These are phyloP conservation scores for Tetragonula clypearis DNA, from an alignment of 1,140 invertebrate species.

Conservation along the genomic window DNA sequence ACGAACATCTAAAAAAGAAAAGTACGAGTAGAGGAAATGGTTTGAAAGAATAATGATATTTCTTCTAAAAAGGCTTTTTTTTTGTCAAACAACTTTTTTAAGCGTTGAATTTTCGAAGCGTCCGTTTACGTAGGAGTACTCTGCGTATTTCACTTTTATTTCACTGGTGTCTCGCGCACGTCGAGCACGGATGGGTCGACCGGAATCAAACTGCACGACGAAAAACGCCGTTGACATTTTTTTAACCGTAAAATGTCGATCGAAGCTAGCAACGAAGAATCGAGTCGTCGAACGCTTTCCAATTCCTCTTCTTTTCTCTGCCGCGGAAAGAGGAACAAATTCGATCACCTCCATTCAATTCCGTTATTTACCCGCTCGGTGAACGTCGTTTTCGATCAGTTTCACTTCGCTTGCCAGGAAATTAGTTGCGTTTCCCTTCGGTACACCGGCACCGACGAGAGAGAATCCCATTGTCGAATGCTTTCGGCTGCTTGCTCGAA, in stretches of 20 bases:
- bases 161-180: background rate
- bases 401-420: conserved; percentile 45
- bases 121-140: background rate
- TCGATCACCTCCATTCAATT: conserved; percentile 41
- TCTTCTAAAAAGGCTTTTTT: background rate
- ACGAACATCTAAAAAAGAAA: too few relatives aligned
- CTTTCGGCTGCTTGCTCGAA: conserved; percentile 17
- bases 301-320: conserved; percentile 13
- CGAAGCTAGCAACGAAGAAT: conserved; percentile 9
- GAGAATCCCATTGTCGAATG: conserved; percentile 24
- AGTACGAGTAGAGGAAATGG: too few relatives aligned
- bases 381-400: conserved; percentile 47
- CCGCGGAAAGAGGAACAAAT: conserved; percentile 35
- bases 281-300: conserved; percentile 23
- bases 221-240: background rate
- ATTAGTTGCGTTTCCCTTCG: conserved; percentile 37
- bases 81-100: background rate
- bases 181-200: background rate
- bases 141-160: conserved; percentile 2
- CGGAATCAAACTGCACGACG: conserved; percentile 7
- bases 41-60: background rate
- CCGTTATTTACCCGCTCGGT: conserved; percentile 41
- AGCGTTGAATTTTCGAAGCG: background rate
- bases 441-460: background rate
- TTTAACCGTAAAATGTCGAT: conserved; percentile 10